Base-by-base conservation (phyloP, 2,888 invertebrate genomes). In the Dichetophora obliterata region DNA sequence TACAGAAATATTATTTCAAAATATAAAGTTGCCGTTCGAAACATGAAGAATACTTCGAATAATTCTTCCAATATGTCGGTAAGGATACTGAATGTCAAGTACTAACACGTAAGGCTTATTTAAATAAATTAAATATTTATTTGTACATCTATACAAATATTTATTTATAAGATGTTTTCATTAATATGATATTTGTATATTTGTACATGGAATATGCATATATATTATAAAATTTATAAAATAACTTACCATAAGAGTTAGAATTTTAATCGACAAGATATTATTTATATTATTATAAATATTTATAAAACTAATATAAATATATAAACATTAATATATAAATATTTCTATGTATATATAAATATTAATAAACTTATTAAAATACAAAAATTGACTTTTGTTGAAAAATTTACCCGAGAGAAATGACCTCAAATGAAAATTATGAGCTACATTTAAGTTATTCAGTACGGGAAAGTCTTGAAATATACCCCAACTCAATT, bases 241-340 rank as follows among this genome's bases (percentile, higher is more conserved):
- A 34, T 66, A 43, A 66, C 65, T 65, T 66, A 66, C 16, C 22
- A 22, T 66, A 34, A 66, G 66, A 66, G 37, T 37, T 37, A 37
- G 31, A 22, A 34, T 37, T 66, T 54, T 43, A 66, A 73, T 50
- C 19, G 43, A 22, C 59, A 34, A 65, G 50, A 65, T 73, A 66
- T 52, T 16, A 74, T 66, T 73, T 65, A 78, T 37, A 73, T 74
- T 75, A 81, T 78, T 77, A 76, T 79, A 72, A 78, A 43, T 59
- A 68, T 43, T 72, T 73, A 78, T 54, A 43, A 71, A 79, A 77
- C 80, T 48, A 78, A 75, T 61, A 75, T 22, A 66, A 66, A 61
- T 66, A 76, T 70, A 59, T 9, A 54, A 66, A 61, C 37, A 52
- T 48, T 70, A 14, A 48, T 34, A 34, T 57, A 59, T 43, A 73